phyloP scores from a whole-genome alignment of 1,140 invertebrate genomes.

The Brachionus rubens region DNA sequence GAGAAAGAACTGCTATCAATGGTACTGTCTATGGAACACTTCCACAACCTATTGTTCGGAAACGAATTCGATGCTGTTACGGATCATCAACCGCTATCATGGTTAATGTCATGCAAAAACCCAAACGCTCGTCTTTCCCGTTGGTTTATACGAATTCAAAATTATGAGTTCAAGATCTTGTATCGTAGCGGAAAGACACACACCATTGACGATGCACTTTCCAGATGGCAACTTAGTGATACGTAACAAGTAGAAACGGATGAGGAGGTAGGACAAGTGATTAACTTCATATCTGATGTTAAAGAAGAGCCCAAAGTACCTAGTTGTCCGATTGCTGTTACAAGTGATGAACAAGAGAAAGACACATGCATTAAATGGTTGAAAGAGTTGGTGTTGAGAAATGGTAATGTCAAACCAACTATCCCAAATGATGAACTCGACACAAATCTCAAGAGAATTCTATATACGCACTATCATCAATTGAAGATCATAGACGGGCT shows the following conservation, averaged over 20 bases:
- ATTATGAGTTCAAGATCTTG: background rate
- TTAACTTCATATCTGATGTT: background rate
- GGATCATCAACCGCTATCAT: constrained; percentile 61
- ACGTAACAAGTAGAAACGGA: background rate
- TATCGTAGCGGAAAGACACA: background rate
- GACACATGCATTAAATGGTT: background rate
- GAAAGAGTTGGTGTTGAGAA: background rate
- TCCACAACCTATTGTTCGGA: constrained; percentile 59
- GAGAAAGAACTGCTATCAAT: constrained; percentile 56
- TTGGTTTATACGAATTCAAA: constrained; percentile 1
- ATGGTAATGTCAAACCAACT: background rate
- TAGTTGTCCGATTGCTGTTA: background rate
- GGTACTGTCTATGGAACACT: constrained; percentile 57
- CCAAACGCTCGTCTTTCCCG: background rate
- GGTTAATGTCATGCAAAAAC: constrained; percentile 51
- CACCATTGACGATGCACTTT: constrained; percentile 45
- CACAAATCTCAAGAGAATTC: background rate
- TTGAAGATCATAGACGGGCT: background rate
- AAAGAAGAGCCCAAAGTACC: background rate
- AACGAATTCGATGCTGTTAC: constrained; percentile 60
- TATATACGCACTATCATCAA: background rate
- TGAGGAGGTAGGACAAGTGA: background rate
- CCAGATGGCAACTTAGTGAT: constrained; percentile 47
- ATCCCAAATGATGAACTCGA: background rate
- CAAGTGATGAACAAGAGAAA: background rate